Evolutionary conservation across 2,888 invertebrate genomes (phyloP).

Genomic region (Sipunculus nudus): DNA sequence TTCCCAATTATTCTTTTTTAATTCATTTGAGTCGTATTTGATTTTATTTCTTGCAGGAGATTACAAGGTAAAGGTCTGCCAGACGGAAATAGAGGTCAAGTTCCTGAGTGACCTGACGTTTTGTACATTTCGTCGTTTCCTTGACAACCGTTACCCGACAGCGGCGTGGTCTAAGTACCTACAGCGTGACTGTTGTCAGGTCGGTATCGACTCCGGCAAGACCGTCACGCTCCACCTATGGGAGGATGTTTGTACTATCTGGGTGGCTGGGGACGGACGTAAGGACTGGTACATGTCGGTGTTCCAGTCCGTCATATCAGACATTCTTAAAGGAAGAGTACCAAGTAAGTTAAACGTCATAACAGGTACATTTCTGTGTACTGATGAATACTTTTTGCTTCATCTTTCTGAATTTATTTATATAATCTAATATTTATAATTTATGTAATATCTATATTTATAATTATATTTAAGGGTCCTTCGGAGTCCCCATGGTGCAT

Average conservation of each 20-base stretch:
- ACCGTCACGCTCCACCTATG: slow-evolving; percentile 33
- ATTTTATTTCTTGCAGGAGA: slow-evolving; percentile 20
- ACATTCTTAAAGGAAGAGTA: no score
- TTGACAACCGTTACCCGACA: slow-evolving; percentile 22
- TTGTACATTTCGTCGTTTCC: slow-evolving; percentile 18
- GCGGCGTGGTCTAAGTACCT: slow-evolving; percentile 32
- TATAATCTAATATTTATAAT: no score
- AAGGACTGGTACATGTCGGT: slow-evolving; percentile 31
- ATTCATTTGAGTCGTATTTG: no score
- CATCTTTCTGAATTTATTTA: no score
- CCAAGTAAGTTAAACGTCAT: no score
- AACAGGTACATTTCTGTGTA: no score
- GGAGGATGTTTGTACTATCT: slow-evolving; percentile 28
- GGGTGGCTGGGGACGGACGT: slow-evolving; percentile 34
- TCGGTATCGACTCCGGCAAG: slow-evolving; percentile 11
- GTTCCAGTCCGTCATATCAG: no score
- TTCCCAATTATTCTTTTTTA: no score
- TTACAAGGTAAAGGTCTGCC: slow-evolving; percentile 25
- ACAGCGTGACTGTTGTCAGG: slow-evolving; percentile 33
- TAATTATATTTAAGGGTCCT: no score
- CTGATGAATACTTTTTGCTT: no score
- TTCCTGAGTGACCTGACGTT: slow-evolving; percentile 15
- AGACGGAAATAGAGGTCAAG: slow-evolving; percentile 32
- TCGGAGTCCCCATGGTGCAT: no score
- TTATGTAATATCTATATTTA: no score